Base-by-base conservation (phyloP, 2,888 invertebrate genomes). In the Pantelozetes paolii region DNA sequence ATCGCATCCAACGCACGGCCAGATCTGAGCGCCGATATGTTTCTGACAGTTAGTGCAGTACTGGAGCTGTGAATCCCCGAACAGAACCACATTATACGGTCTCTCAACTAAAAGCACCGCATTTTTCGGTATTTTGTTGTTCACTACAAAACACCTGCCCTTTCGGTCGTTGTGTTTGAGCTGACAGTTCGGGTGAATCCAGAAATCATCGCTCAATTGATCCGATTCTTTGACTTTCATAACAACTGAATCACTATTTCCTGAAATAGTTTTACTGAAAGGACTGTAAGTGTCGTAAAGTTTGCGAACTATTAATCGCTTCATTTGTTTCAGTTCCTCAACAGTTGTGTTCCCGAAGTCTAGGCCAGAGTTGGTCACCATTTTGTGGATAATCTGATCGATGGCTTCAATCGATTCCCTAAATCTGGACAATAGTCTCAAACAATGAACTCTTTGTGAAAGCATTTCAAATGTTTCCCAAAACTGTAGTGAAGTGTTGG, bases 1-100 rank as follows among this genome's bases (percentile, higher is more conserved):
- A 70, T 36, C 59, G 59, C 73, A 73, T 18, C 70, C 48, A 42
- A 20, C 2, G 15, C 73, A 73, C 9, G 73, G 73, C 30, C 64
- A 28, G 23, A 73, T 28, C 18, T 18, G 48, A 30, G 20, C n/a
- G 3, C 9, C 18, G 30, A 69, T 70, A 1, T 23, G 20, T 54
- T 73, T 70, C 11, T 1, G 15, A 30, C 73, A 73, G 50, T 54
- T 48, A 11, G 13, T 9, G 54, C 73, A 73, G 18, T 15, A 1
- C 8, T n/a, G n/a, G 11, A 45, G 18, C 32, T 69, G 67, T 9
- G 9, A 20, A n/a, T 70, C 2, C 2, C 18, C n/a, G 36, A 59
- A 62, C 5, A 72, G 50, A n/a, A 59, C 28, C 2, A 48, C 13
- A 70, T 70, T 73, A 8, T 26, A 32, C 0, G 70, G 26, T 11